These are phyloP conservation scores for Platichthys stellatus DNA, from an alignment of 2,113 vertebrate species.

Conservation along the genomic window DNA sequence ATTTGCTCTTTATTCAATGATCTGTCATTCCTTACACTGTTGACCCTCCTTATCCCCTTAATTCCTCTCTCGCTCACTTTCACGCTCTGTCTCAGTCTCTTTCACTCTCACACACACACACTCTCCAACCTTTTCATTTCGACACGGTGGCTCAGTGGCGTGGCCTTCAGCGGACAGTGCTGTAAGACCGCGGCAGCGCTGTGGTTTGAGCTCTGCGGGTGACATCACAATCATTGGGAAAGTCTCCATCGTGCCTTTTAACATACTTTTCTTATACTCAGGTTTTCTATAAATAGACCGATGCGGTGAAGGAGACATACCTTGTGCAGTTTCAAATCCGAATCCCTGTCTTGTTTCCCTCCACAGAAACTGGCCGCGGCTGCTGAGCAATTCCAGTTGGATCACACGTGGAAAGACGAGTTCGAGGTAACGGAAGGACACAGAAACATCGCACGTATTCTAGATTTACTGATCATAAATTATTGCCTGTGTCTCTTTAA, in stretches of 20 bases:
- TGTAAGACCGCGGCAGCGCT: constrained; percentile 33
- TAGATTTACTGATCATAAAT: constrained; percentile 19
- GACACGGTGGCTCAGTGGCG: constrained; percentile 36
- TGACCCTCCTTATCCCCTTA: constrained; percentile 2
- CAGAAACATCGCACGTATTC: constrained; percentile 19
- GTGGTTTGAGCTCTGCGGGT: constrained; percentile 40
- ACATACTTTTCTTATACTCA: constrained; percentile 21
- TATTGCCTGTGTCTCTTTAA: constrained; percentile 26
- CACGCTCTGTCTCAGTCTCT: constrained; percentile 12
- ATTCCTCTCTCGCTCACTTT: not conserved
- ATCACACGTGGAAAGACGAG: constrained; percentile 92
- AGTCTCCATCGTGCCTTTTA: constrained; percentile 16
- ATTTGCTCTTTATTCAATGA: constrained; percentile 49
- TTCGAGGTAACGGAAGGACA: constrained; percentile 86
- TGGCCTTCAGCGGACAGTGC: constrained; percentile 54
- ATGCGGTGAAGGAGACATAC: constrained; percentile 1
- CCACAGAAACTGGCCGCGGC: constrained; percentile 91
- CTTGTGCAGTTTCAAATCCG: constrained; percentile 22
- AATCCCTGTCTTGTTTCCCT: constrained; percentile 62
- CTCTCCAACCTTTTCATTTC: constrained; percentile 56
- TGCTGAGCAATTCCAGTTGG: constrained; percentile 92
- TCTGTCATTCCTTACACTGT: constrained; percentile 16
- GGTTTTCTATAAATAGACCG: constrained; percentile 50
- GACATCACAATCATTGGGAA: constrained; percentile 31
- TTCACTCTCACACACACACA: not conserved